phyloP scores from a whole-genome alignment of 2,113 vertebrate species.

The Phaetusa simplex region DNA sequence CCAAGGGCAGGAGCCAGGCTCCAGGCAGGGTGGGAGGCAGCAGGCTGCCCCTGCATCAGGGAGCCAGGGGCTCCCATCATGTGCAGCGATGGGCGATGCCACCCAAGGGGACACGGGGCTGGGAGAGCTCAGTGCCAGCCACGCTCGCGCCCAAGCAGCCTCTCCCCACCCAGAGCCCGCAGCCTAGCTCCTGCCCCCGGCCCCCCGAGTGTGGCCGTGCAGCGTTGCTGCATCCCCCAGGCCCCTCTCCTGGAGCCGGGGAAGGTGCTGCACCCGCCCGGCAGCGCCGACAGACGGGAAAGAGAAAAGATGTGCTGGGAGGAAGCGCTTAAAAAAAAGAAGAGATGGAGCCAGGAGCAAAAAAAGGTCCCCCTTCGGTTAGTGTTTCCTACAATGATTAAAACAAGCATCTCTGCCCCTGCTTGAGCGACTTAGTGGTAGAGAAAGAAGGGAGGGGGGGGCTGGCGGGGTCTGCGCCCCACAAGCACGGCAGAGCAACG shows the following conservation, averaged over 20 bases:
- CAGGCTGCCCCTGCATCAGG: slow-evolving; percentile 46
- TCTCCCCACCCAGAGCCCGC: neutral
- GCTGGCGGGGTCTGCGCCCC: neutral
- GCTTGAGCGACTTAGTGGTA: neutral
- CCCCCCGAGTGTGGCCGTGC: neutral
- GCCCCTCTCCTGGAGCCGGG: neutral
- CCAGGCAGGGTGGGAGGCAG: neutral
- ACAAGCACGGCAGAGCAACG: accelerated
- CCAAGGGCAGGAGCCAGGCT: neutral
- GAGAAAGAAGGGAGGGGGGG: neutral
- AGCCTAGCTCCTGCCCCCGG: neutral
- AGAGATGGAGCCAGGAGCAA: neutral
- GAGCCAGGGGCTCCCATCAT: slow-evolving; percentile 49
- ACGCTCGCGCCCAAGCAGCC: neutral
- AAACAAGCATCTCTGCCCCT: neutral
- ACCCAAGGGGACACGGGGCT: accelerated
- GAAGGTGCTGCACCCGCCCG: accelerated
- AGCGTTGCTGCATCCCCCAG: neutral
- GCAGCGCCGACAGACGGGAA: neutral
- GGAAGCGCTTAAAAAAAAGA: neutral
- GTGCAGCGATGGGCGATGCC: neutral
- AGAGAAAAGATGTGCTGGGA: neutral
- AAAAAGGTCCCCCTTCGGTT: neutral
- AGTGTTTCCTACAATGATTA: slow-evolving; percentile 45
- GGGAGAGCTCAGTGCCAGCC: neutral